Percentiles rank a stretch among this genome's conserved stretches.
phyloP scores from a whole-genome alignment of 2,797 vertebrate genomes.

The Artibeus jamaicensis region DNA sequence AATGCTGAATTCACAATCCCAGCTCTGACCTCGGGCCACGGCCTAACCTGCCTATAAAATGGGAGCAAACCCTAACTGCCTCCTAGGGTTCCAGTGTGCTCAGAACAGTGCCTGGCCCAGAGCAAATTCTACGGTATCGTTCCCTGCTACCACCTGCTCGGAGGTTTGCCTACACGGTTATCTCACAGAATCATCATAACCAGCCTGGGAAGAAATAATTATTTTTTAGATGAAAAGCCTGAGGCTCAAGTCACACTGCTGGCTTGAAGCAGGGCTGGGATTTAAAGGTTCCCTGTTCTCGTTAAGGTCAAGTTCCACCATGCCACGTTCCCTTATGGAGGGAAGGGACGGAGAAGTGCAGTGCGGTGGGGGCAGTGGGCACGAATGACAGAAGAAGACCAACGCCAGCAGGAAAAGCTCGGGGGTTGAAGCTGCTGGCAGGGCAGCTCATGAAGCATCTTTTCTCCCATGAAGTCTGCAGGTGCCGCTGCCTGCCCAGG shows the following conservation, averaged over 20 bases:
- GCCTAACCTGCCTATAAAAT: neutral
- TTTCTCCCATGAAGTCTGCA: neutral
- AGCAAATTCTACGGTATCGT: neutral
- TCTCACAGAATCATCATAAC: constrained; percentile 36
- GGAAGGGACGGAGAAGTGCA: neutral
- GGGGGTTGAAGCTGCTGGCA: neutral
- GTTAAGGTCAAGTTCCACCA: neutral
- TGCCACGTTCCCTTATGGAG: neutral
- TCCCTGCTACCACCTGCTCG: neutral
- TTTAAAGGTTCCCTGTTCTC: neutral
- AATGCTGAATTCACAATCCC: neutral
- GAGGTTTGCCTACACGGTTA: neutral
- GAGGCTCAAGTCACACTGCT: neutral
- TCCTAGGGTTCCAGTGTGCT: neutral
- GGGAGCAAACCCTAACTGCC: neutral
- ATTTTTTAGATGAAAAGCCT: constrained; percentile 41
- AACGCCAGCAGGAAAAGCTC: too few species aligned
- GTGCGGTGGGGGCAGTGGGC: too few species aligned
- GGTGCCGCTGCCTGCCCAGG: neutral
- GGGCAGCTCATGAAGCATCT: accelerated
- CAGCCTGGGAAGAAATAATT: constrained; percentile 69
- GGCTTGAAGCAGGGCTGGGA: neutral
- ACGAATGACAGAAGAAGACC: neutral
- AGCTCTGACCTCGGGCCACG: neutral
- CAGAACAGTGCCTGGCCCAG: neutral